These are phyloP conservation scores for Montifringilla adamsi DNA, from an alignment of 2,113 vertebrate species.

Conservation along the genomic window DNA sequence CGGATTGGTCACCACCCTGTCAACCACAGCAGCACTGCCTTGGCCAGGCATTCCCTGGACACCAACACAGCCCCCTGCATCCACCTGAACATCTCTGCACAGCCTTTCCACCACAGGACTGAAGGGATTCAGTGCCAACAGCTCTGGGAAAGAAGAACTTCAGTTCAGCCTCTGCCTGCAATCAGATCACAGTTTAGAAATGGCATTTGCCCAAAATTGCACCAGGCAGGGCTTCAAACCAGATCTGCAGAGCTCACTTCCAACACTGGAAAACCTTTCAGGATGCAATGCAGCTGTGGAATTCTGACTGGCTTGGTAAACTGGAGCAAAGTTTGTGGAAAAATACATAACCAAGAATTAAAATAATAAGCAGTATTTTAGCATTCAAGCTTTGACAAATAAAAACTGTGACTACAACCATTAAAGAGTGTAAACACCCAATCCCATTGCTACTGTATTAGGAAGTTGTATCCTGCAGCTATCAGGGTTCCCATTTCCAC, in stretches of 20 bases:
- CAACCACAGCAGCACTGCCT: not conserved
- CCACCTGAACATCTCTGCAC: not conserved
- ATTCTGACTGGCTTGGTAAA: not conserved
- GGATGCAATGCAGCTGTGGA: not conserved
- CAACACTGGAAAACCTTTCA: not conserved
- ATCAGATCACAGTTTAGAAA: not conserved
- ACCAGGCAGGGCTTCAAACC: not conserved
- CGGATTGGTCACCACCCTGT: not conserved
- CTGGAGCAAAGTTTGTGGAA: not conserved
- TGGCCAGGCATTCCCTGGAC: not conserved
- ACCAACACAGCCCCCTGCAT: not conserved
- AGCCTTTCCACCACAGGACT: not conserved
- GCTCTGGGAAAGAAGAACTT: not conserved
- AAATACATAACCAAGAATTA: not conserved
- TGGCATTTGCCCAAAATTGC: not conserved
- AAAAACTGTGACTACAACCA: conserved; percentile 24
- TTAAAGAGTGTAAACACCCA: conserved; percentile 49
- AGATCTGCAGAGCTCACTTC: not conserved
- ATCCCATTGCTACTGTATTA: not conserved
- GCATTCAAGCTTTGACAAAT: conserved; percentile 38
- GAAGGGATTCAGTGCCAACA: not conserved
- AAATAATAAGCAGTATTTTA: not conserved
- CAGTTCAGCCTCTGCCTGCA: not conserved
- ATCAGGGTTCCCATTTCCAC: not conserved
- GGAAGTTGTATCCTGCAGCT: not conserved